These are phyloP conservation scores for Peromyscus attwateri DNA, from an alignment of 2,797 vertebrate genomes.

Conservation along the genomic window DNA sequence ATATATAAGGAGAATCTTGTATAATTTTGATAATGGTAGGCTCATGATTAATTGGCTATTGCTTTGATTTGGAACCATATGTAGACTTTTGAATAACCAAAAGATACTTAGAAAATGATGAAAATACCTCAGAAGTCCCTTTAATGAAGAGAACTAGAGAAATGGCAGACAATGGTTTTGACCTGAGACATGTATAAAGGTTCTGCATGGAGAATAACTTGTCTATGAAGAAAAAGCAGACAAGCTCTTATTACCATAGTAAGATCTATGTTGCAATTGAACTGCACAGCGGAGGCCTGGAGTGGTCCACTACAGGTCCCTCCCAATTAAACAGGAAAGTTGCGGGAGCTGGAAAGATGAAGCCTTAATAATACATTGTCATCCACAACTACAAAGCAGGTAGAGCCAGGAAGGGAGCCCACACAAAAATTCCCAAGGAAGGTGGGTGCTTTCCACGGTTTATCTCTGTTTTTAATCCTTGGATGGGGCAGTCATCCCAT, in stretches of 20 bases:
- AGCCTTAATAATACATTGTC: constrained; percentile 2
- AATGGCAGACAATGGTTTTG: constrained; percentile 45
- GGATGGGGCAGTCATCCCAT: not conserved
- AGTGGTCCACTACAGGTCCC: constrained; percentile 52
- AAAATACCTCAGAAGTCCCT: not conserved
- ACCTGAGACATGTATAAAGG: not conserved
- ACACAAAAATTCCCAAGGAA: not conserved
- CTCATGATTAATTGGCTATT: constrained; percentile 9
- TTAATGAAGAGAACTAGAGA: not conserved
- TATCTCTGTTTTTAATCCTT: not conserved
- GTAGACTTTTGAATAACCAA: not conserved
- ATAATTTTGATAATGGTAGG: not conserved
- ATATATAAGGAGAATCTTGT: not conserved
- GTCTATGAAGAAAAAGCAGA: not conserved
- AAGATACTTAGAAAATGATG: not conserved
- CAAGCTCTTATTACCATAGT: not conserved
- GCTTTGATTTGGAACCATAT: constrained; percentile 20
- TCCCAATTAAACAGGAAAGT: constrained; percentile 72
- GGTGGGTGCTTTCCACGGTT: not conserved
- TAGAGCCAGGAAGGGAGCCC: not conserved
- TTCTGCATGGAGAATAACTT: not conserved
- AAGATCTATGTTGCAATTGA: constrained; percentile 19
- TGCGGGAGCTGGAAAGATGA: constrained; percentile 46
- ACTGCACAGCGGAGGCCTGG: not conserved
- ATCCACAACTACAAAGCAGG: not conserved